Conservation (phyloP, 1,140 invertebrate species). For the Euwallacea fornicatus region DNA sequence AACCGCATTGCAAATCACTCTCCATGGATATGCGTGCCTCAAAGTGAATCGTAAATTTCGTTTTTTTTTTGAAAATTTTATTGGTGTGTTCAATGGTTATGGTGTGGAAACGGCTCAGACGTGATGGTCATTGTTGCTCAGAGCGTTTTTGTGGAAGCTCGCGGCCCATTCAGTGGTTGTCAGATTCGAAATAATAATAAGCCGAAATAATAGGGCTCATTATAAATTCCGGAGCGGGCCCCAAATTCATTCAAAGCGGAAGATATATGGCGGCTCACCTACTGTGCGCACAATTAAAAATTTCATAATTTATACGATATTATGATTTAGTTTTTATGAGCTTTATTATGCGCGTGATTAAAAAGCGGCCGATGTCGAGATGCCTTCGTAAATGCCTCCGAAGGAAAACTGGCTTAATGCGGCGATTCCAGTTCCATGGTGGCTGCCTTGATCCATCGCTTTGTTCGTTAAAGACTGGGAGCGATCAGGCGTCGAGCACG, state of each 20-base stretch:
- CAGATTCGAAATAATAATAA: conserved; percentile 5
- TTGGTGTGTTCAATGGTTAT: neutral
- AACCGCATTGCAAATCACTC: conserved; percentile 14
- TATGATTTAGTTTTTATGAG: conserved; percentile 32
- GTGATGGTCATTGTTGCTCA: too few relatives aligned
- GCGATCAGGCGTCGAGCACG: too few relatives aligned
- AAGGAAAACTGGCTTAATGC: too few relatives aligned
- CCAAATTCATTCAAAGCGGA: conserved; percentile 28
- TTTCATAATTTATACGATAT: conserved; percentile 31
- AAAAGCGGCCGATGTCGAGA: conserved; percentile 5
- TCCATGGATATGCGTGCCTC: neutral
- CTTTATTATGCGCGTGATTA: conserved; percentile 27
- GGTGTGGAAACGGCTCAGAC: too few relatives aligned
- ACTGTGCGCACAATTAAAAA: conserved; percentile 32
- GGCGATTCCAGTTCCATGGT: too few relatives aligned
- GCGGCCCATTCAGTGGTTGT: neutral
- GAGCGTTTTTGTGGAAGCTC: neutral
- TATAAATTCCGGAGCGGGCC: conserved; percentile 21
- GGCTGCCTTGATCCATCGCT: too few relatives aligned
- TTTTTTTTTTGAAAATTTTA: conserved; percentile 10
- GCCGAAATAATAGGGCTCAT: conserved; percentile 16
- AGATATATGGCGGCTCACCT: conserved; percentile 26
- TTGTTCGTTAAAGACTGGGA: too few relatives aligned
- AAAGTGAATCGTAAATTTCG: conserved; percentile 3
- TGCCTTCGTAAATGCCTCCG: conserved; percentile 10